Base-by-base conservation (phyloP, 2,113 vertebrate species). In the Varanus komodoensis region DNA sequence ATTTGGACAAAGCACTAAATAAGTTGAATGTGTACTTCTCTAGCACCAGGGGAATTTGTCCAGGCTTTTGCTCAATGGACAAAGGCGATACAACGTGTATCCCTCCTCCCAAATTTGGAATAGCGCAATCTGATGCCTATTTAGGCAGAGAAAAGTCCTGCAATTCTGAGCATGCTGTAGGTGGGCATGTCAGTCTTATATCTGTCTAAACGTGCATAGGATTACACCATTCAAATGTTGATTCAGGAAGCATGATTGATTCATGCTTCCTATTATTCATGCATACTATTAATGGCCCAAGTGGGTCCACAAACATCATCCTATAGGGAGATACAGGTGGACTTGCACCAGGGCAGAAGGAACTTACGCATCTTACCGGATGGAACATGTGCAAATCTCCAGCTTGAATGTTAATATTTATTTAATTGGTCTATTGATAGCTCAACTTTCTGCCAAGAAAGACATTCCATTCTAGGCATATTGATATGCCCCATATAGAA, bases 1-100 rank as follows among this genome's bases (percentile, higher is more conserved):
- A 89, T 88, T 87, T 93, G 91, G 90, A 94, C 93, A 87, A 68
- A 93, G 80, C 0, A 89, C 84, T 91, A 92, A 91, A 93, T 50
- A 93, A 94, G 93, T 87, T 90, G 89, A 84, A 89, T 34, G 32
- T 8, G 15, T 64, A 85, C 38, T 85, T 44, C 27, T 85, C 48
- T 85, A 38, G 27, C 32, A 38, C 25, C 50, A 73, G 50, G 27
- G 38, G 38, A 27, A 2, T 89, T 61, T 68, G 61, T 8, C 14
- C 61, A 85, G 68, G 32, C 34, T 4, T 25, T 4, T 71, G 52
- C 15, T 48, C 73, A 9, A 52, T 54, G 23, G 27, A 1, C 27
- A 27, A 17, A 71, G 25, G 44, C 27, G 14, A 71, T 21, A 27
- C 67, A 29, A 25, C 48, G 38, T 54, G 19, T 6, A 6, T 12